Base-by-base conservation (phyloP, 2,888 invertebrate genomes). In the Tolmerus cingulatus region DNA sequence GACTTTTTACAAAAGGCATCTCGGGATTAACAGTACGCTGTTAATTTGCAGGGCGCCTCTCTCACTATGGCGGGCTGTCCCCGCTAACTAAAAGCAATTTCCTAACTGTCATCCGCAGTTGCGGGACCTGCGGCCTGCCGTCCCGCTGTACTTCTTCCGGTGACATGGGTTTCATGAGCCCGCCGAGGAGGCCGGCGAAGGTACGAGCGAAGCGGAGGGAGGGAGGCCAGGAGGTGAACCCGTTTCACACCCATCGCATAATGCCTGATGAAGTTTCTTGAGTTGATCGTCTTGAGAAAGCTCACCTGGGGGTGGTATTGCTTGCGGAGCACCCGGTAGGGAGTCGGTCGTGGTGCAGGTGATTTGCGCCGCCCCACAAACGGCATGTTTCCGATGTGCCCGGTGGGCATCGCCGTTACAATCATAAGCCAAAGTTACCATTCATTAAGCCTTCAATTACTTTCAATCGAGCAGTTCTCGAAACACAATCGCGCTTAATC, bases 41-140 rank as follows among this genome's bases (percentile, higher is more conserved):
- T 76, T 86, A 86, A 86, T 86, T 86, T 74, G n/a, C 76, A 27
- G 74, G 74, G 46, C n/a, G 74, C 74, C 74, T 86, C 8, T 30
- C 74, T 51, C 74, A 51, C 30, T 40, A n/a, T 34, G 74, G 14
- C 43, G 82, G 43, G 9, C 81, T 57, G 81, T 88, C 85, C 46
- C n/a, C 87, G 74, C 88, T 88, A 86, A 88, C 86, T 86, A 86
- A 88, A 88, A 88, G 74, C 88, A 88, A 88, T 88, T 88, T 88
- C 88, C 88, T 74, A 86, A 84, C 88, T 88, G 88, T 88, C 88
- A 88, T 40, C 84, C 74, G 46, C 88, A 88, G 88, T 43, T 76
- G 55, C 74, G 3, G 66, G 46, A 37, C 12, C 27, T 57, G 79
- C 51, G 79, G 30, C 51, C 79, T 66, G 66, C 37, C 43, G 40